Conservation (phyloP, 2,888 invertebrate species). For the Cheilosia urbana region DNA sequence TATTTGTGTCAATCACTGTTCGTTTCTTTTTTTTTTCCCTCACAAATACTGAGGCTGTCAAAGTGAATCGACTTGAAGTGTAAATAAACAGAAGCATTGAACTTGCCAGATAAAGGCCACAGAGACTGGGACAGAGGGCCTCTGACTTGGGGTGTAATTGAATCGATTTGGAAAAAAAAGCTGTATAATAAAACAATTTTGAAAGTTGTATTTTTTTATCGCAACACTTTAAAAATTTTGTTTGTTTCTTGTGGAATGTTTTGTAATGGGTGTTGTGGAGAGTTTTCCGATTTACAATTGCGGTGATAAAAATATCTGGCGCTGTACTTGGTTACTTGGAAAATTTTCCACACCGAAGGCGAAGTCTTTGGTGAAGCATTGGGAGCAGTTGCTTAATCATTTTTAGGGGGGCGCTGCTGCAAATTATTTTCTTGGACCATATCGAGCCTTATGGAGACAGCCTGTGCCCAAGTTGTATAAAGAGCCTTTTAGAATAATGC, state of each 20-base stretch:
- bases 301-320: background rate
- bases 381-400: background rate
- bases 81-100: conserved; percentile 63
- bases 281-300: background rate
- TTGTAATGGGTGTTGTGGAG: background rate
- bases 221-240: conserved; percentile 2
- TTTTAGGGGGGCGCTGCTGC: no score
- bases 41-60: conserved; percentile 58
- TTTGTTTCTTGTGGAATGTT: no score
- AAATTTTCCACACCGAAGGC: background rate
- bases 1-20: conserved; percentile 56
- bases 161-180: conserved; percentile 14
- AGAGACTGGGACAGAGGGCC: background rate
- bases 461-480: no score
- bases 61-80: conserved; percentile 64
- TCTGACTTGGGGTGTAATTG: no score
- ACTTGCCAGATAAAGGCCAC: conserved; percentile 17
- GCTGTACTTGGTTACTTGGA: no score
- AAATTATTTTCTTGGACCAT: no score
- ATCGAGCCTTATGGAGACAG: no score
- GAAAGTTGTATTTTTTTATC: conserved; percentile 30
- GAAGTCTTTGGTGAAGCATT: background rate
- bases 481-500: no score
- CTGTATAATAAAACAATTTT: conserved; percentile 31
- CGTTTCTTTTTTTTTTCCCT: conserved; percentile 9